Evolutionary conservation across 2,113 vertebrate species (phyloP).

Genomic region (Lichenostomus cassidix): DNA sequence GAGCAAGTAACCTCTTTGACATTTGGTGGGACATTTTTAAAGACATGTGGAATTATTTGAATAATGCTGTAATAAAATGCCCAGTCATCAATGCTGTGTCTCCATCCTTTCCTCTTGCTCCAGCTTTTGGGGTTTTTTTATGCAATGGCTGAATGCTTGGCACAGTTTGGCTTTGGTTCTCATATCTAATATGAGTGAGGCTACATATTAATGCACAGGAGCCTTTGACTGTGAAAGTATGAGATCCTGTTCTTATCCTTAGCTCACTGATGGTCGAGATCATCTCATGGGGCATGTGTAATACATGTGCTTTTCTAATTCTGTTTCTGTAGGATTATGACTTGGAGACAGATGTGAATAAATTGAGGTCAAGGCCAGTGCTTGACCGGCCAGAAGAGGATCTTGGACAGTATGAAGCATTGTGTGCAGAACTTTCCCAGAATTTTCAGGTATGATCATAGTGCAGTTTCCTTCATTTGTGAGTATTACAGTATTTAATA

Average conservation of each 20-base stretch:
- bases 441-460: conserved; percentile 79
- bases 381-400: conserved; percentile 80
- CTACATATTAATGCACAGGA: background rate
- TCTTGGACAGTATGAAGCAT: conserved; percentile 76
- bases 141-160: background rate
- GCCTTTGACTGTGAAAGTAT: background rate
- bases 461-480: background rate
- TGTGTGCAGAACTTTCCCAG: conserved; percentile 82
- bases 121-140: background rate
- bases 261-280: background rate
- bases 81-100: background rate
- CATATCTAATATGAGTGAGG: background rate
- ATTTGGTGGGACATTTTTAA: background rate
- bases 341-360: conserved; percentile 86
- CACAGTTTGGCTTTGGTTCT: background rate
- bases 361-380: conserved; percentile 71
- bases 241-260: background rate
- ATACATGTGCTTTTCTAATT: background rate
- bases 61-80: background rate
- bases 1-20: conserved; percentile 20
- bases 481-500: background rate
- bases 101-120: background rate
- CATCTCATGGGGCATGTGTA: background rate
- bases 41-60: background rate
- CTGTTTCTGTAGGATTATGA: conserved; percentile 84